phyloP scores from a whole-genome alignment of 2,797 vertebrate species.

The Phalanger gymnotis region DNA sequence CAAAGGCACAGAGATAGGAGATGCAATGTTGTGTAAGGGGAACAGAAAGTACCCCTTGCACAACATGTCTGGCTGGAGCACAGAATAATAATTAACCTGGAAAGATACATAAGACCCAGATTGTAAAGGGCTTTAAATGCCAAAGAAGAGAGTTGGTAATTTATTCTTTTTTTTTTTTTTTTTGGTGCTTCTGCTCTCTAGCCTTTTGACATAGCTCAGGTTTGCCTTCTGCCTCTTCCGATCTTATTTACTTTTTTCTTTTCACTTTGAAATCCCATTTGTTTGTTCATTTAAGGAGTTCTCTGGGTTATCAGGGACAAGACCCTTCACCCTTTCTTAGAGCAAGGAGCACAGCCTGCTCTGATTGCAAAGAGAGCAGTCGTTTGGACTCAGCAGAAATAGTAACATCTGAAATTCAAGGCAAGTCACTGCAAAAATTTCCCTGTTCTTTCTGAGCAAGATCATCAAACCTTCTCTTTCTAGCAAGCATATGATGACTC shows the following conservation, averaged over 20 bases:
- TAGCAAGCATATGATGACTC: neutral
- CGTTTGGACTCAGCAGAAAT: neutral
- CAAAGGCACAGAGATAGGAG: neutral
- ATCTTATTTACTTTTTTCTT: neutral
- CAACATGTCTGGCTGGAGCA: neutral
- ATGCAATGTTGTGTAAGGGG: neutral
- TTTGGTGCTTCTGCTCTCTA: neutral
- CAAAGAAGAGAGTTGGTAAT: neutral
- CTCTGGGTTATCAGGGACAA: neutral
- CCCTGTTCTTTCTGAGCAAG: neutral
- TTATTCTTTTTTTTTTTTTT: neutral
- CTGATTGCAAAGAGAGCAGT: neutral
- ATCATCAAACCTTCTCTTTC: neutral
- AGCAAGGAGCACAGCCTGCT: neutral
- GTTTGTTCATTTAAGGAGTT: neutral
- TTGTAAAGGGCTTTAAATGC: neutral
- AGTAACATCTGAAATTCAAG: neutral
- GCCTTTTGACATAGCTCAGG: neutral
- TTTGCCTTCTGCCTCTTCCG: neutral
- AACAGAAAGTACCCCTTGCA: neutral
- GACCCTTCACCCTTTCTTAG: neutral
- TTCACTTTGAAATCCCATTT: neutral
- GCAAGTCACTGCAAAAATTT: neutral
- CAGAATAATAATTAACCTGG: neutral
- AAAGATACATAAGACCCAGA: neutral